Base-by-base conservation (phyloP, 2,888 invertebrate species). In the Xanthia icteritia region DNA sequence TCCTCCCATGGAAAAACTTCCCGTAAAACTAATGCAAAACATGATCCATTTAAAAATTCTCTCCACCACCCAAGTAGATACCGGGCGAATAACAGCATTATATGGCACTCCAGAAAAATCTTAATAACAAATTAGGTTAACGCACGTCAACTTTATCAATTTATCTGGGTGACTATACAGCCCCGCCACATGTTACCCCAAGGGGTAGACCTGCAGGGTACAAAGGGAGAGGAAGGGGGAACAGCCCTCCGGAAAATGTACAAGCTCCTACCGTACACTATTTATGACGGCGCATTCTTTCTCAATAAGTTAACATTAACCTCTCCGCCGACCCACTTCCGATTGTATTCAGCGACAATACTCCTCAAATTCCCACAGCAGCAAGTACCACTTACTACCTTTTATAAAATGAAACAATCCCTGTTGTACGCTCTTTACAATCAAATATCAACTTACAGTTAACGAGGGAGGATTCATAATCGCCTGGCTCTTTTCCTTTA, bases 61-160 rank as follows among this genome's bases (percentile, higher is more conserved):
- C 66, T 36, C 39, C 51, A 42, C 51, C 36, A 36, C 15, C 15
- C n/a, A n/a, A n/a, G n/a, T n/a, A n/a, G n/a, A n/a, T n/a, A n/a
- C n/a, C 58, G 42, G 54, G 64, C 27, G 68, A 42, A 74, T 83
- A 68, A 82, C 36, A 71, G 42, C 73, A 84, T 71, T 74, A 71
- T 67, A 84, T 48, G 51, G 42, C 58, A 63, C 82, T 77, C 54
- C 31, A 66, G 81, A 76, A 77, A 81, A 88, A 81, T 85, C 83
- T 78, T 81, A 77, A 86, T 82, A 89, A 82, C 64, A 78, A 87
- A 89, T 86, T 86, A 87, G 86, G 88, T 89, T 89, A 86, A 84
- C 82, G 84, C 79, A 83, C 85, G 82, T 88, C 90, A 89, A 91
- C 89, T 91, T 92, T 92, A 92, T 91, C 91, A 92, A 92, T 92